phyloP scores from a whole-genome alignment of 2,888 invertebrate genomes.

The Apantesis nais region DNA sequence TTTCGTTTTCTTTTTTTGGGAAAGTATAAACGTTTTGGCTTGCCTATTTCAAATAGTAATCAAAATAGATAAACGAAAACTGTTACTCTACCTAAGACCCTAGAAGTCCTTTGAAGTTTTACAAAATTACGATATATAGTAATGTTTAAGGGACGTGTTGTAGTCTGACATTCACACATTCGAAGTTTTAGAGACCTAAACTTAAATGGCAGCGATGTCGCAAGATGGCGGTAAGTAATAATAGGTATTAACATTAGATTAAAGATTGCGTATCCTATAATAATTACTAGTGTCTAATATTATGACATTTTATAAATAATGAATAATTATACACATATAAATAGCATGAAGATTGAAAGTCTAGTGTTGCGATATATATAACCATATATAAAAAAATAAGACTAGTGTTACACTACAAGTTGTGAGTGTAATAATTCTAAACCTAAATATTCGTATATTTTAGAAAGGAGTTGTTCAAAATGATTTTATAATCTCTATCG shows the following conservation, averaged over 20 bases:
- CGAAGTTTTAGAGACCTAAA: constrained; percentile 20
- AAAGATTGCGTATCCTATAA: constrained; percentile 19
- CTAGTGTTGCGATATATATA: constrained; percentile 24
- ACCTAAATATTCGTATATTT: constrained; percentile 17
- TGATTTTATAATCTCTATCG: too few relatives aligned
- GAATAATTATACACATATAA: constrained; percentile 11
- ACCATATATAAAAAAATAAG: constrained; percentile 34
- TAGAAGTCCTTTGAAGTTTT: neutral
- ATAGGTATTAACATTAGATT: constrained; percentile 17
- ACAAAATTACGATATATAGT: neutral
- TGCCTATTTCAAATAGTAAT: constrained; percentile 62
- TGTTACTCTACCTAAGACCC: neutral
- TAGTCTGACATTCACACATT: neutral
- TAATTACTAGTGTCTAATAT: constrained; percentile 39
- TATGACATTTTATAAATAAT: constrained; percentile 32
- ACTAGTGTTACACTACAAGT: constrained; percentile 47
- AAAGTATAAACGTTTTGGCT: constrained; percentile 40
- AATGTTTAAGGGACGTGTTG: too few relatives aligned
- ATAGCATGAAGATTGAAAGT: constrained; percentile 21
- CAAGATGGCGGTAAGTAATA: constrained; percentile 34
- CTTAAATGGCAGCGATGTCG: constrained; percentile 43
- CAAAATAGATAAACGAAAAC: constrained; percentile 65
- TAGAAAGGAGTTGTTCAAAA: constrained; percentile 22
- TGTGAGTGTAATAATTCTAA: constrained; percentile 21
- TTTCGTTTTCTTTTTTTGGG: neutral